Base-by-base conservation (phyloP, 2,888 invertebrate genomes). In the Lysandra coridon region DNA sequence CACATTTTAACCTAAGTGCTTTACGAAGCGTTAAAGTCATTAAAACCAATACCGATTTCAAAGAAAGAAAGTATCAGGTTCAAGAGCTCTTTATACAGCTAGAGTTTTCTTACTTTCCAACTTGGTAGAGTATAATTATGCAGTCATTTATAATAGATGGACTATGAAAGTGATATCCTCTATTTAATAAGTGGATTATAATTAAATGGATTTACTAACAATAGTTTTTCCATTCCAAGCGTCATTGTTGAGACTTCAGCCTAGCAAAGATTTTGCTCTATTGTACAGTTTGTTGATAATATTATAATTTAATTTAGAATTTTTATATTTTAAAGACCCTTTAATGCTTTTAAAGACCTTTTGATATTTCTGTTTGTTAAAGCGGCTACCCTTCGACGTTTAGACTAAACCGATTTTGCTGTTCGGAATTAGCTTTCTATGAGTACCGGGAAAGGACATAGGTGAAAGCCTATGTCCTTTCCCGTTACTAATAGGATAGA, bases 1-100 rank as follows among this genome's bases (percentile, higher is more conserved):
- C 69, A 69, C 69, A 5, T 37, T 69, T 17, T 64, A 64, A 69
- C 69, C 69, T 69, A 37, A 33, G 69, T 69, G 69, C 33, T 69
- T 69, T 69, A 37, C 69, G 69, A 37, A 69, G 33, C 69, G 69
- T 69, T 69, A 69, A 69, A 69, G 33, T 69, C 69, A 69, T 69
- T 69, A 69, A 69, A 69, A 69, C 69, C 33, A 69, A 69, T 69
- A 69, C 69, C 69, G 23, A 69, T 33, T 69, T 37, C 69, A 69
- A 69, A 69, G 33, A 69, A 69, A 69, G 33, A 33, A 37, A 69
- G 69, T 69, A 69, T 69, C 69, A 69, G 69, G 69, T 69, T 69
- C 33, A 30, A 64, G 10, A 64, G 69, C 14, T 69, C 14, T 33
- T 33, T 33, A 69, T 17, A 69, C 33, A 69, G 69, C 14, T 14